A percentile compares a stretch with the other conserved stretches of the same genome.
phyloP scores from a whole-genome alignment of 2,113 vertebrate species.

The Sisor rabdophorus region DNA sequence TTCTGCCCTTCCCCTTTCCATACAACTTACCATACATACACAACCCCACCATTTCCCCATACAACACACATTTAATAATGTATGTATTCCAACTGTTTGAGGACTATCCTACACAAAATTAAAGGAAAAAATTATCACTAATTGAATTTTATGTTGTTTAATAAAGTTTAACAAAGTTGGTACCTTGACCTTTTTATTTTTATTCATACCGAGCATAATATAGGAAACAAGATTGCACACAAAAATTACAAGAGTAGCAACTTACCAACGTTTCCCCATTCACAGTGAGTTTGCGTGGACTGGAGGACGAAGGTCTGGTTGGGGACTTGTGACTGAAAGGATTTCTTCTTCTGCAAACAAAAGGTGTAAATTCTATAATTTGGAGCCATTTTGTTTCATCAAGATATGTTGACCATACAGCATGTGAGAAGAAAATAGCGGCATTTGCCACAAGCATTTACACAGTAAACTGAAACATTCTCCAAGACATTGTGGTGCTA shows the following conservation, averaged over 20 bases:
- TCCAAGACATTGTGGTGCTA: too few relatives aligned
- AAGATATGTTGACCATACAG: too few relatives aligned
- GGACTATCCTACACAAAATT: too few relatives aligned
- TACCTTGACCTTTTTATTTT: too few relatives aligned
- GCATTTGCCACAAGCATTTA: too few relatives aligned
- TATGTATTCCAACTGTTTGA: too few relatives aligned
- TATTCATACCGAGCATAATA: too few relatives aligned
- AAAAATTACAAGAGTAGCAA: constrained; percentile 18
- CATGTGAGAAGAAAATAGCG: too few relatives aligned
- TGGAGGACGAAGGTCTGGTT: constrained; percentile 57
- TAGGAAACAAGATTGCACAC: background rate
- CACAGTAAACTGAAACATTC: too few relatives aligned
- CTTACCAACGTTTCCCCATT: constrained; percentile 56
- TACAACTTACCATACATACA: constrained; percentile 52
- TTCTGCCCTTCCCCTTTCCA: constrained; percentile 43
- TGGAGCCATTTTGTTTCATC: background rate
- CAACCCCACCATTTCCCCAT: background rate
- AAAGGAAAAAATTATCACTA: too few relatives aligned
- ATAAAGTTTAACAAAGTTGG: too few relatives aligned
- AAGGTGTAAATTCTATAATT: background rate
- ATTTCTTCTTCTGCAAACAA: constrained; percentile 63
- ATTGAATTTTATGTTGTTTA: too few relatives aligned
- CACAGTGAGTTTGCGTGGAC: constrained; percentile 55
- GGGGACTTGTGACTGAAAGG: constrained; percentile 60
- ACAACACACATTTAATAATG: background rate